These are phyloP conservation scores for Chroicocephalus ridibundus DNA, from an alignment of 2,113 vertebrate species.

Conservation along the genomic window DNA sequence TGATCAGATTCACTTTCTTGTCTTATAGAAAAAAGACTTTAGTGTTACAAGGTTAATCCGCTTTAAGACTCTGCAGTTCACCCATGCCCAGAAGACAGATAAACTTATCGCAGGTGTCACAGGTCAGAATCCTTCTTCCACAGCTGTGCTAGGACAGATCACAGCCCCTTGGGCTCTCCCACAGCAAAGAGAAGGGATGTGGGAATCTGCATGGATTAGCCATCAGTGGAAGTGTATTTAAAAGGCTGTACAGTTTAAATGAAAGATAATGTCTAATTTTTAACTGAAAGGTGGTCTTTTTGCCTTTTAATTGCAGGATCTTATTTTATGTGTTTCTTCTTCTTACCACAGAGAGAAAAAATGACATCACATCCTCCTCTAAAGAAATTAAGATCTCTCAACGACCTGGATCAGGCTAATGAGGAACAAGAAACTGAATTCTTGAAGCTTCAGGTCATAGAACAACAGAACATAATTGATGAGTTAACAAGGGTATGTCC, in stretches of 20 bases:
- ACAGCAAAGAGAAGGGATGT: background rate
- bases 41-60: background rate
- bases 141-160: background rate
- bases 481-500: conserved; percentile 83
- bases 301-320: background rate
- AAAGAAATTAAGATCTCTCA: conserved; percentile 96
- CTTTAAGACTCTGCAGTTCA: background rate
- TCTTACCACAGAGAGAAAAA: conserved; percentile 88
- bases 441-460: conserved; percentile 96
- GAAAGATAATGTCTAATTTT: background rate
- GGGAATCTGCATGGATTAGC: background rate
- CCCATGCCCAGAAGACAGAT: background rate
- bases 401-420: conserved; percentile 95
- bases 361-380: conserved; percentile 91
- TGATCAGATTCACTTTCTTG: background rate
- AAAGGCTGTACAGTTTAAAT: background rate
- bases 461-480: conserved; percentile 93
- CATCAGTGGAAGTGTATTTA: background rate
- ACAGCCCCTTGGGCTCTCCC: background rate
- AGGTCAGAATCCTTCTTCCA: background rate
- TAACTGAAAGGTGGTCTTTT: background rate
- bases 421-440: conserved; percentile 98
- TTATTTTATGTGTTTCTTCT: background rate
- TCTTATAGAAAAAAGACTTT: background rate
- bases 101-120: background rate